Conservation (phyloP, 2,113 vertebrate genomes). For the Camelus bactrianus region DNA sequence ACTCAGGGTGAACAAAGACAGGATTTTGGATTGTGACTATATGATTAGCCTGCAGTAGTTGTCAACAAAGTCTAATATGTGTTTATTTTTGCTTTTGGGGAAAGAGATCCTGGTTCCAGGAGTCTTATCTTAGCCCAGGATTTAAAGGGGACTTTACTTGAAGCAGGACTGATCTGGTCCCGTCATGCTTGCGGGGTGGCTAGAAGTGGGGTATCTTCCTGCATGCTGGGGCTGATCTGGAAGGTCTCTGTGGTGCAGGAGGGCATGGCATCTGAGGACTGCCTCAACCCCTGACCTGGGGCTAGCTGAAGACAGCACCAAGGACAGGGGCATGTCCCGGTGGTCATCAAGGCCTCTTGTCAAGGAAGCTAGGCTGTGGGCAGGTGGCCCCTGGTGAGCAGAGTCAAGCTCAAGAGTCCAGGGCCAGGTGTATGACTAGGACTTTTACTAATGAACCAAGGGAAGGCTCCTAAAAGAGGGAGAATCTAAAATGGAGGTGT, state of each 20-base stretch:
- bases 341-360: neutral
- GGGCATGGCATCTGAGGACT: neutral
- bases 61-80: neutral
- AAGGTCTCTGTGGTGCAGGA: neutral
- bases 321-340: neutral
- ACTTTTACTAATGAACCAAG: neutral
- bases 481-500: neutral
- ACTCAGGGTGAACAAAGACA: neutral
- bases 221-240: neutral
- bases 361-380: neutral
- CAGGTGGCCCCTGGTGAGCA: neutral
- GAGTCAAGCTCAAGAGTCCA: neutral
- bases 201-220: neutral
- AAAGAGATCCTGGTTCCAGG: neutral
- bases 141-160: neutral
- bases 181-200: neutral
- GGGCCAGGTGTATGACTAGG: neutral
- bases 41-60: neutral
- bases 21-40: neutral
- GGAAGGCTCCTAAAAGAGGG: neutral
- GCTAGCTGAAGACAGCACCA: neutral
- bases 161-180: neutral
- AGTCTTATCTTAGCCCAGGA: neutral
- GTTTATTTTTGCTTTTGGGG: neutral
- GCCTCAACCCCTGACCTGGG: neutral